A percentile compares a stretch with the other conserved stretches of the same genome.
Conservation (phyloP, 2,113 vertebrate genomes). For the Odontesthes bonariensis region DNA sequence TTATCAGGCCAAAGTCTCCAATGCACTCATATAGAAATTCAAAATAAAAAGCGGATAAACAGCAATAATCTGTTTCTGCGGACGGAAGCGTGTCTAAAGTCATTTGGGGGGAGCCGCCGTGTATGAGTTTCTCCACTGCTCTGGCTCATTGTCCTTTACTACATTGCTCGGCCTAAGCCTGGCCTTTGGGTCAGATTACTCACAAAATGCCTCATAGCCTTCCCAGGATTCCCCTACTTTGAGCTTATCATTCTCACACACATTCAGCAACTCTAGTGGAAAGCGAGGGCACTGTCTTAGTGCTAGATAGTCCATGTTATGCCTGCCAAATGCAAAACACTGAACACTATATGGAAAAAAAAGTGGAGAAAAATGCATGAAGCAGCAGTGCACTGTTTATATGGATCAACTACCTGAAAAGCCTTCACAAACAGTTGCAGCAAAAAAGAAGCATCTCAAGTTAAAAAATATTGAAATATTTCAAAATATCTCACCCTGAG, state of each 20-base stretch:
- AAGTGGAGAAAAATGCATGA: conserved; percentile 7
- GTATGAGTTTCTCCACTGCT: conserved; percentile 73
- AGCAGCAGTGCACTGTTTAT: conserved; percentile 23
- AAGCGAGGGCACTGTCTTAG: conserved; percentile 56
- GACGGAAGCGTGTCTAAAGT: conserved; percentile 79
- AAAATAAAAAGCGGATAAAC: conserved; percentile 76
- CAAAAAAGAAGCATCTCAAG: background rate
- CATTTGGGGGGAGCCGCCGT: conserved; percentile 65
- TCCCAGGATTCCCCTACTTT: conserved; percentile 71
- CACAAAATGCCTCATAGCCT: conserved; percentile 73
- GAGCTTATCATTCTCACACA: conserved; percentile 75
- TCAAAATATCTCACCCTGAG: conserved; percentile 6
- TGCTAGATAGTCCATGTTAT: background rate
- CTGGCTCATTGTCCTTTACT: conserved; percentile 78
- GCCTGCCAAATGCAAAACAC: conserved; percentile 28
- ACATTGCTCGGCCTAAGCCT: conserved; percentile 75
- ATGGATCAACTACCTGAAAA: conserved; percentile 30
- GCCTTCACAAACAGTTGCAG: background rate
- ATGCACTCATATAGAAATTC: conserved; percentile 74
- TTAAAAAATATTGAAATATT: conserved; percentile 16
- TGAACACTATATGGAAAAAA: conserved; percentile 1
- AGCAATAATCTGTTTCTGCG: conserved; percentile 78
- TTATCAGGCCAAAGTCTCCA: conserved; percentile 68
- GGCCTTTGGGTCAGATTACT: conserved; percentile 81
- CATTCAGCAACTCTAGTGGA: conserved; percentile 58